Evolutionary conservation across 2,113 vertebrate genomes (phyloP).

Genomic region (Hyla sarda): DNA sequence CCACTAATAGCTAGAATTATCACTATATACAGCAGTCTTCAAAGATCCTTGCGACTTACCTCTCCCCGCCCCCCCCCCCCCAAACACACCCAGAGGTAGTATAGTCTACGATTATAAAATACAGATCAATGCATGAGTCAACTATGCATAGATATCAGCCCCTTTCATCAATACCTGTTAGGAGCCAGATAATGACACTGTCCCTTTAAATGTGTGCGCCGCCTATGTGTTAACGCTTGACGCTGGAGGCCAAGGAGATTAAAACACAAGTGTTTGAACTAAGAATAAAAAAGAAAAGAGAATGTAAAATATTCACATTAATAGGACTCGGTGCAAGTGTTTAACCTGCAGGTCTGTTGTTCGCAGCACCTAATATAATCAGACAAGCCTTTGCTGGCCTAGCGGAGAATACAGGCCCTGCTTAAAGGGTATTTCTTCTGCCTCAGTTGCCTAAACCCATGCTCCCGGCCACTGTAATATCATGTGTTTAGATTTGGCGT

Average conservation of each 20-base stretch:
- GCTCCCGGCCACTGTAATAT: slow-evolving; percentile 17
- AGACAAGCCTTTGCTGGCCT: slow-evolving; percentile 48
- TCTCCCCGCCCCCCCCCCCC: no score
- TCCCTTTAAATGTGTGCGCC: background rate
- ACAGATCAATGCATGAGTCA: background rate
- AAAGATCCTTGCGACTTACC: no score
- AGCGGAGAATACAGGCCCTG: slow-evolving; percentile 9
- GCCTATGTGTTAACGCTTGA: background rate
- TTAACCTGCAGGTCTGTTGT: slow-evolving; percentile 30
- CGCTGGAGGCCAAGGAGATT: slow-evolving; percentile 21
- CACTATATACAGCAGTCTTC: background rate
- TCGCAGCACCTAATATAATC: slow-evolving; percentile 5
- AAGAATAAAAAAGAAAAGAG: slow-evolving; percentile 29
- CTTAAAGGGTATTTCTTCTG: slow-evolving; percentile 40
- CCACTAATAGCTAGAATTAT: background rate
- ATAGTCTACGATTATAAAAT: background rate
- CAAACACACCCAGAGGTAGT: background rate
- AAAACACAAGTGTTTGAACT: slow-evolving; percentile 14
- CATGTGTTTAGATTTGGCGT: background rate
- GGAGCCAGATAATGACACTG: background rate
- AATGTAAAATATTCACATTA: slow-evolving; percentile 44
- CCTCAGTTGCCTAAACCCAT: slow-evolving; percentile 13
- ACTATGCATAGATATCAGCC: background rate
- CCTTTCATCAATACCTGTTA: background rate
- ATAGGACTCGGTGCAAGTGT: background rate